These are phyloP conservation scores for Halcyon smyrnensis DNA, from an alignment of 2,797 vertebrate genomes.

Conservation along the genomic window DNA sequence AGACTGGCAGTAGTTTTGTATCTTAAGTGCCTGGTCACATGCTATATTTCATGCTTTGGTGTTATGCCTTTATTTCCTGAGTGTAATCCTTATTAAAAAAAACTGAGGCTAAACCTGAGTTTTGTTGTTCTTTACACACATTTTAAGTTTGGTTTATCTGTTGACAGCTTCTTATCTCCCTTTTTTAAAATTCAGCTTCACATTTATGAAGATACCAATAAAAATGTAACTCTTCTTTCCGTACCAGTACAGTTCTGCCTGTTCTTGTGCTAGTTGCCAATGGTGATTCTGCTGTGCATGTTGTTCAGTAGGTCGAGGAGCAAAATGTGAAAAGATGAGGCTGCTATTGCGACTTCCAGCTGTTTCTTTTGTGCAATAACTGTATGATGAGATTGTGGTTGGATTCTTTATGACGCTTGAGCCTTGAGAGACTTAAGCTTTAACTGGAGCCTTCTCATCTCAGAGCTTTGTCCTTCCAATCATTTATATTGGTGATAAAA, in stretches of 20 bases:
- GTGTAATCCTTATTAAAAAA: slow-evolving; percentile 33
- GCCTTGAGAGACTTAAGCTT: neutral
- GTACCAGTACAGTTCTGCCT: neutral
- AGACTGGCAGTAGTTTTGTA: neutral
- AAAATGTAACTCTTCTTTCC: neutral
- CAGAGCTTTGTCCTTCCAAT: neutral
- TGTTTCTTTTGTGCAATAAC: neutral
- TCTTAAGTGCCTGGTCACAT: neutral
- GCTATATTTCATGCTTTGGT: neutral
- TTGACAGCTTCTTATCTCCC: neutral
- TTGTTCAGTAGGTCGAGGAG: neutral
- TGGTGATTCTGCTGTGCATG: neutral
- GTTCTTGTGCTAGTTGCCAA: neutral
- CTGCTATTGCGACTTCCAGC: neutral
- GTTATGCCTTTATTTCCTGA: neutral
- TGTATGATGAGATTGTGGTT: neutral
- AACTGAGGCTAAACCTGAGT: neutral
- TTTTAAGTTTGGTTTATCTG: neutral
- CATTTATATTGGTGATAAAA: neutral
- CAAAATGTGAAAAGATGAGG: neutral
- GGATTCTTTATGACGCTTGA: neutral
- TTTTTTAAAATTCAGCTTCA: neutral
- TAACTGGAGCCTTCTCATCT: neutral
- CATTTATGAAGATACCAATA: neutral
- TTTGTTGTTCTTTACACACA: neutral